Evolutionary conservation across 23 tunicate genomes (phyloP).

Genomic region (Botrylloides violaceus): DNA sequence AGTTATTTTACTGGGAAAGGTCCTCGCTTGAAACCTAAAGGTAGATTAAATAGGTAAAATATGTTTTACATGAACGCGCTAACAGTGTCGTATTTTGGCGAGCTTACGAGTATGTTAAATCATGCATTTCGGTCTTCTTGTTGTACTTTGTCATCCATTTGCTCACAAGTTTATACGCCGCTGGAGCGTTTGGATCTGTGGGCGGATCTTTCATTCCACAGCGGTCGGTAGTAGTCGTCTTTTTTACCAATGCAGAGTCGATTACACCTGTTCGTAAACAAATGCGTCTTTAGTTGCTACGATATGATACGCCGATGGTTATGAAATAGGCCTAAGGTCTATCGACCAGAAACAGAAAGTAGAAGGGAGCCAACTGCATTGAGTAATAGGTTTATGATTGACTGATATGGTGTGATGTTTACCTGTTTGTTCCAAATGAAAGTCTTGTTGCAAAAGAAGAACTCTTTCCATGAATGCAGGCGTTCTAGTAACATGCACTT

Average conservation of each 20-base stretch:
- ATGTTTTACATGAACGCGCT: neutral
- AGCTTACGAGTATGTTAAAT: conserved; percentile 59
- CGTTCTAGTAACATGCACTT: neutral
- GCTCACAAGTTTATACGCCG: conserved; percentile 32
- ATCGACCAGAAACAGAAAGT: neutral
- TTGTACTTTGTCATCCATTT: conserved; percentile 36
- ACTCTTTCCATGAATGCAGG: conserved; percentile 15
- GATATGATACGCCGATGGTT: too few relatives aligned
- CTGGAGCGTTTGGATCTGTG: conserved; percentile 31
- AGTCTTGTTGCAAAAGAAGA: neutral
- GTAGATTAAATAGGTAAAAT: neutral
- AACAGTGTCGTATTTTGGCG: neutral
- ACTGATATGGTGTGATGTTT: neutral
- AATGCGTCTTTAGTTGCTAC: too few relatives aligned
- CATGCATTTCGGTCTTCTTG: conserved; percentile 6
- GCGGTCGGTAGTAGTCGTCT: conserved; percentile 14
- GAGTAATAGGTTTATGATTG: neutral
- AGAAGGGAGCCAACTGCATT: neutral
- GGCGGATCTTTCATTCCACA: conserved; percentile 77
- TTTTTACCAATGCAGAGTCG: neutral
- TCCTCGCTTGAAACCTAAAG: conserved; percentile 34
- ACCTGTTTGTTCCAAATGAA: neutral
- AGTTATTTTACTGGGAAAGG: conserved; percentile 24
- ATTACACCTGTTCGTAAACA: neutral
- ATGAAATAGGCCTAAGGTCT: too few relatives aligned